Conservation (phyloP, 2,797 vertebrate species). For the Luscinia megarhynchos region DNA sequence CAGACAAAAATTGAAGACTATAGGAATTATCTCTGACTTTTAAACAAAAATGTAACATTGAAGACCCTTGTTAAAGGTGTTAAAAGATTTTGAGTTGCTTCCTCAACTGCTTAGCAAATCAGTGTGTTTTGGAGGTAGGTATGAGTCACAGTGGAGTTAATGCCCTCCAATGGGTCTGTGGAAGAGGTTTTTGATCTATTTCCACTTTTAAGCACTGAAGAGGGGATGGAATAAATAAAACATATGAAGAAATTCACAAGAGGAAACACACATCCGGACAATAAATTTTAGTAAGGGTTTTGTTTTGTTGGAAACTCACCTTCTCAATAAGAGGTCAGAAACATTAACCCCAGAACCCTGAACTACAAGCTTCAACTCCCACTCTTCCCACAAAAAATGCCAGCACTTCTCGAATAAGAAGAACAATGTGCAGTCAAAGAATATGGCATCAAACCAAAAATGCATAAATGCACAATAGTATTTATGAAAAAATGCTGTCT, state of each 20-base stretch:
- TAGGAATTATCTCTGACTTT: background rate
- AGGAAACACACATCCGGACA: background rate
- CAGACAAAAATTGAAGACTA: background rate
- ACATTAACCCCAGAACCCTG: background rate
- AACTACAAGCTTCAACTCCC: background rate
- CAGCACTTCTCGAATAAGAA: background rate
- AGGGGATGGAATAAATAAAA: background rate
- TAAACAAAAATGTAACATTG: background rate
- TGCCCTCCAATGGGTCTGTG: rapidly evolving
- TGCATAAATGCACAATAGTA: background rate
- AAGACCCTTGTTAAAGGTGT: background rate
- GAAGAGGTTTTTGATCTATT: background rate
- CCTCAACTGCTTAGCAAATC: background rate
- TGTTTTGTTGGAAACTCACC: background rate
- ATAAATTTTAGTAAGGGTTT: background rate
- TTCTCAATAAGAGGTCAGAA: background rate
- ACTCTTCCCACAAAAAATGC: background rate
- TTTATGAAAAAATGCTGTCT: background rate
- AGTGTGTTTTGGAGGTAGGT: background rate
- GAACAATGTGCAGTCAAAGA: background rate
- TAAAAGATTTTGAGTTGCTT: background rate
- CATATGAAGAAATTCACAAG: background rate
- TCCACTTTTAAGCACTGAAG: background rate
- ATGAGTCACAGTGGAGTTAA: background rate
- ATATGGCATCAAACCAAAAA: background rate